Percentiles rank a stretch among this genome's conserved stretches.
phyloP scores from a whole-genome alignment of 1,140 invertebrate genomes.

The Aricia agestis region DNA sequence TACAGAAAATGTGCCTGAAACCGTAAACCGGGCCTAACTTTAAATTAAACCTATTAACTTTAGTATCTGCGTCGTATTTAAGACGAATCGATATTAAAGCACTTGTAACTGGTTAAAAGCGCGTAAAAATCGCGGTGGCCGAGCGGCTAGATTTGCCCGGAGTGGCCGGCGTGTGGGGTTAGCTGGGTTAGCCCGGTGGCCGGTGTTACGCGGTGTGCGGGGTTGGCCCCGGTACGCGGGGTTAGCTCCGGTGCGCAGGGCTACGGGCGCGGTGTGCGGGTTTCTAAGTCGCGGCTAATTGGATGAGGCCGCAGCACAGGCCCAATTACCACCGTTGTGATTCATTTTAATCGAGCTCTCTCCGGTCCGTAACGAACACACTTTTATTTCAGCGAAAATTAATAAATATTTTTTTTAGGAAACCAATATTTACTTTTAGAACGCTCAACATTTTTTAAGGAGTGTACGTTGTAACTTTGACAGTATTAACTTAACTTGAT shows the following conservation, averaged over 20 bases:
- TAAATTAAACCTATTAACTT: neutral
- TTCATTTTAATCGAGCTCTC: conserved; percentile 71
- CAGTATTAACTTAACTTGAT: too few species aligned
- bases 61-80: neutral
- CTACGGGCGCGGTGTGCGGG: conserved; percentile 44
- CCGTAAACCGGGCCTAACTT: neutral
- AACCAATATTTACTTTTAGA: neutral
- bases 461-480: too few species aligned
- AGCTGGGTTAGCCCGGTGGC: neutral
- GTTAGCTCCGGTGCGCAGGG: conserved; percentile 26
- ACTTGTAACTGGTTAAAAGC: neutral
- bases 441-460: neutral
- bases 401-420: conserved; percentile 8
- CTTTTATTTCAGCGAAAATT: conserved; percentile 13
- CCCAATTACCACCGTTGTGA: conserved; percentile 69
- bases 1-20: neutral
- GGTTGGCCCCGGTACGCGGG: neutral
- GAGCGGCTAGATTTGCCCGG: neutral
- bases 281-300: conserved; percentile 73
- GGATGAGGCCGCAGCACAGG: conserved; percentile 52
- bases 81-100: neutral
- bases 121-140: conserved; percentile 7
- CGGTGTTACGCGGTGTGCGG: neutral
- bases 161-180: neutral
- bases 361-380: conserved; percentile 35